These are phyloP conservation scores for Catagonus wagneri DNA, from an alignment of 2,113 vertebrate genomes.

Conservation along the genomic window DNA sequence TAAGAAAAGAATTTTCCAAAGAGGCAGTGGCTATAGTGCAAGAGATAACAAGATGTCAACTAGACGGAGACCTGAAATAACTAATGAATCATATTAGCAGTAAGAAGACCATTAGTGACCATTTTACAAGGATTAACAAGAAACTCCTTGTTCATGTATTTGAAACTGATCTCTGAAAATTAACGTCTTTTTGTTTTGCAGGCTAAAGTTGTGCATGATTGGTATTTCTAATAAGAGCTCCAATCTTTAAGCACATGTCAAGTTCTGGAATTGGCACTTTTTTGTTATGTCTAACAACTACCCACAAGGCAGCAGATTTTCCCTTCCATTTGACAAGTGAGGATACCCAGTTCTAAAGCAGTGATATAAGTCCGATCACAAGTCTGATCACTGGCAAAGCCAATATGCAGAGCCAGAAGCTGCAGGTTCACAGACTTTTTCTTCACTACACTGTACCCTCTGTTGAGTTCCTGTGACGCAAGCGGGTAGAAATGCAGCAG, in stretches of 20 bases:
- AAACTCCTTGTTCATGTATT: background rate
- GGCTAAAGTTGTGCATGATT: background rate
- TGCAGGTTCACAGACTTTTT: background rate
- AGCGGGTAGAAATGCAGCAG: background rate
- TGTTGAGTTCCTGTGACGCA: background rate
- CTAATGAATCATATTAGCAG: background rate
- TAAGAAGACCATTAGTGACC: conserved; percentile 31
- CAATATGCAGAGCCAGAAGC: background rate
- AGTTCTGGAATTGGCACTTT: background rate
- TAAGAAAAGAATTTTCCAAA: conserved; percentile 30
- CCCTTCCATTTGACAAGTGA: conserved; percentile 12
- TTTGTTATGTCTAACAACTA: background rate
- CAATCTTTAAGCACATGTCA: background rate
- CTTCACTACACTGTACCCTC: background rate
- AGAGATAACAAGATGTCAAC: conserved; percentile 36
- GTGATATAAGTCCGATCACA: background rate
- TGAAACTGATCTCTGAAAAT: conserved; percentile 13
- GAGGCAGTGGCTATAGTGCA: background rate
- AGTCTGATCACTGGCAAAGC: background rate
- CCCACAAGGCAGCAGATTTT: background rate
- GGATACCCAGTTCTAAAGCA: background rate
- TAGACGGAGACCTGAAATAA: background rate
- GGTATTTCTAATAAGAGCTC: conserved; percentile 25
- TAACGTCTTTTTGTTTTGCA: background rate
- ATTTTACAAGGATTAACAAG: background rate